phyloP scores from a whole-genome alignment of 2,888 invertebrate genomes.

The Rhodophaea formosa region DNA sequence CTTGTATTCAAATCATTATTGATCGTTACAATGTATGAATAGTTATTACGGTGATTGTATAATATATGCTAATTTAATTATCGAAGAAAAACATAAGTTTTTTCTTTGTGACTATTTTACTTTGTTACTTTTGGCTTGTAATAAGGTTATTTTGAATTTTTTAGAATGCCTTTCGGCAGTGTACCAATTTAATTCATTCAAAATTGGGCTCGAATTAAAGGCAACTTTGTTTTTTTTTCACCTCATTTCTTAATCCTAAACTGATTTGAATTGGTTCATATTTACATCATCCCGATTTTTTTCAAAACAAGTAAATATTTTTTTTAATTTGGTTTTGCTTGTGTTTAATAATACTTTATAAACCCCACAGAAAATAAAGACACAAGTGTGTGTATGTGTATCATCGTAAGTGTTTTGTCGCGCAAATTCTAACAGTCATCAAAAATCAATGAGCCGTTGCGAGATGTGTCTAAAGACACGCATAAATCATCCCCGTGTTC shows the following conservation, averaged over 20 bases:
- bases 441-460: slow-evolving; percentile 70
- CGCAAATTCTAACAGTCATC: slow-evolving; percentile 52
- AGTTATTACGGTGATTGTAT: neutral
- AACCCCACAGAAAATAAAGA: no score
- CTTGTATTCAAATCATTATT: slow-evolving; percentile 6
- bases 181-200: no score
- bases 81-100: neutral
- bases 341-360: no score
- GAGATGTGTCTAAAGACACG: slow-evolving; percentile 41
- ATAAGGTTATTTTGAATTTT: no score
- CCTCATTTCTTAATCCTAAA: no score
- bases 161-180: no score
- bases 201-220: no score
- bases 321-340: no score
- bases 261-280: no score
- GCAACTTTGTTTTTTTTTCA: no score
- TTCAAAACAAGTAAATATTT: no score
- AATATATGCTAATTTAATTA: neutral
- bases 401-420: slow-evolving; percentile 8
- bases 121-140: neutral
- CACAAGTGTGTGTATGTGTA: neutral
- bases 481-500: slow-evolving; percentile 71
- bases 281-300: no score
- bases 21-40: neutral
- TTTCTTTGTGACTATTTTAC: neutral